Evolutionary conservation across 2,888 invertebrate genomes (phyloP).

Genomic region (Plemyria rubiginata): DNA sequence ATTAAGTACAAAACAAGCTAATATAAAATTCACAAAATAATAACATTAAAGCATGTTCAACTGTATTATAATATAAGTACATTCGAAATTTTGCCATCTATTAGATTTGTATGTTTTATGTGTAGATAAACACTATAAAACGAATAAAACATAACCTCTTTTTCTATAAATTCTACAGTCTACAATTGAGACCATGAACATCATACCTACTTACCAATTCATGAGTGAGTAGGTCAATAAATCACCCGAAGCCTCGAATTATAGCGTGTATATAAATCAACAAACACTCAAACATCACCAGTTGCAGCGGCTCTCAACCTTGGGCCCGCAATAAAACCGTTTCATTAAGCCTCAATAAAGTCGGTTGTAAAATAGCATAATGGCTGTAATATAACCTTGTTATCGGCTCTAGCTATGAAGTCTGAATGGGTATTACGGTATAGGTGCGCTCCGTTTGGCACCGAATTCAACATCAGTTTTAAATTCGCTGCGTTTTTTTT

Average conservation of each 20-base stretch:
- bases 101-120: too few relatives aligned
- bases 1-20: too few relatives aligned
- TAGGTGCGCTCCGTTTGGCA: conserved; percentile 49
- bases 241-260: conserved; percentile 20
- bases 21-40: too few relatives aligned
- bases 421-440: conserved; percentile 55
- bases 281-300: conserved; percentile 31
- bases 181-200: not conserved
- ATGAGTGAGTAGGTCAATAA: conserved; percentile 16
- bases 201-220: conserved; percentile 1
- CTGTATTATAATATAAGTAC: too few relatives aligned
- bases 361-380: conserved; percentile 67
- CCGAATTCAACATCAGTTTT: conserved; percentile 14
- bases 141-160: too few relatives aligned
- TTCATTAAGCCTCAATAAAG: conserved; percentile 66
- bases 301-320: conserved; percentile 58
- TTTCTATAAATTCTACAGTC: too few relatives aligned
- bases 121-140: too few relatives aligned
- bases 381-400: conserved; percentile 65
- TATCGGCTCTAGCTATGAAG: conserved; percentile 55
- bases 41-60: too few relatives aligned
- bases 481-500: too few relatives aligned
- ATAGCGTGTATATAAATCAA: conserved; percentile 27
- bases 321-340: conserved; percentile 54
- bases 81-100: too few relatives aligned